Percentiles rank a stretch among this genome's conserved stretches.
Evolutionary conservation across 2,888 invertebrate species (phyloP).

Genomic region (Mesorhabditis spiculigera): DNA sequence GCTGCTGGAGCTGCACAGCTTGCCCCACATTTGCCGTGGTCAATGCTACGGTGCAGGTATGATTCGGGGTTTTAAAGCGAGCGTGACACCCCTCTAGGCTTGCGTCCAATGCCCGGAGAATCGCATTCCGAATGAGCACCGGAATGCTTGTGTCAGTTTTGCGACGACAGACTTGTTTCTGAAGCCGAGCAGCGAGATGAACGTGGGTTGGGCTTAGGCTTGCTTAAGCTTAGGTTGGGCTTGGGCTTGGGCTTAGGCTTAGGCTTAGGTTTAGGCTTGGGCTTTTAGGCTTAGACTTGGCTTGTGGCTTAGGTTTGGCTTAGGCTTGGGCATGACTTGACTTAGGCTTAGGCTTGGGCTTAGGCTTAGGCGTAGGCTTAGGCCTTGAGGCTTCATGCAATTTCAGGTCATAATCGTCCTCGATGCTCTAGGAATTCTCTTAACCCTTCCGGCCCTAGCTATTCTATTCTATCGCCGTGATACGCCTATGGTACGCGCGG

Average conservation of each 20-base stretch:
- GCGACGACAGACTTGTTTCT: neutral
- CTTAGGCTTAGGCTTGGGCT: neutral
- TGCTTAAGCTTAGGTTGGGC: neutral
- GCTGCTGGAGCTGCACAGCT: no score
- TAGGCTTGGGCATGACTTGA: neutral
- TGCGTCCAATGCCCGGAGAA: slow-evolving; percentile 5
- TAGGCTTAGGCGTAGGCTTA: neutral
- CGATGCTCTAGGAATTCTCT: neutral
- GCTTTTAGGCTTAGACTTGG: neutral
- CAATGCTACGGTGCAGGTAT: no score
- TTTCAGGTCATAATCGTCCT: neutral
- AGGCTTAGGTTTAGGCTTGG: neutral
- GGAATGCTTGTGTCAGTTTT: neutral
- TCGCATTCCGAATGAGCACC: neutral
- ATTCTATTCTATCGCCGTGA: neutral
- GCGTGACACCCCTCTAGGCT: neutral
- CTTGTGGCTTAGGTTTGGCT: neutral
- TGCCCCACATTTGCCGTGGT: no score
- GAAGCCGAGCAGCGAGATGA: slow-evolving; percentile 3
- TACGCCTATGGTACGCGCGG: neutral
- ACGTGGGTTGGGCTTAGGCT: neutral
- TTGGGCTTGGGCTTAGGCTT: neutral
- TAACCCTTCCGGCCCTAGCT: neutral
- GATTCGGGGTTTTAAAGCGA: no score
- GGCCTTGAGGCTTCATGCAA: no score